These are phyloP conservation scores for Cremastinae sp. DNA, from an alignment of 2,888 invertebrate species.

Conservation along the genomic window DNA sequence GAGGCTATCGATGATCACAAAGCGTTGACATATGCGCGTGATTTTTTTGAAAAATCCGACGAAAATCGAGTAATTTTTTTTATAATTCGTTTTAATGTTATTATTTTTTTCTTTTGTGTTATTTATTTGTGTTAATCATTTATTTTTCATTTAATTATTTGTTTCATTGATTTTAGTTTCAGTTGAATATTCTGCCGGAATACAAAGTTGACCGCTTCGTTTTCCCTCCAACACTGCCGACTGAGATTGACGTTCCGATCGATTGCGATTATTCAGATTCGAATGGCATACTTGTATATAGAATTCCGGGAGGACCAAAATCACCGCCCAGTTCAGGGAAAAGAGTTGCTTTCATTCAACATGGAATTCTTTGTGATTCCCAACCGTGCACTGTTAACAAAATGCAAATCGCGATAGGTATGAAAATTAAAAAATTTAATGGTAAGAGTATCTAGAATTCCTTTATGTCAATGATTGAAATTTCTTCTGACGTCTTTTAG, in stretches of 20 bases:
- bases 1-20: neutral
- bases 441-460: neutral
- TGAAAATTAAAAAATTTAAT: conserved; percentile 4
- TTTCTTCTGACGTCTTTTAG: conserved; percentile 60
- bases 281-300: conserved; percentile 66
- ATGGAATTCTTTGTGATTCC: conserved; percentile 70
- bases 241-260: conserved; percentile 53
- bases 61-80: conserved; percentile 61
- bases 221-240: conserved; percentile 64
- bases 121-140: neutral
- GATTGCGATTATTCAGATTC: conserved; percentile 32
- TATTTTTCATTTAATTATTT: neutral
- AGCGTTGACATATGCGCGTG: conserved; percentile 43
- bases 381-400: conserved; percentile 70
- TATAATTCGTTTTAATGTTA: neutral
- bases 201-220: conserved; percentile 70
- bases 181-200: conserved; percentile 69
- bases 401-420: conserved; percentile 71
- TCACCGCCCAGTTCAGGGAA: conserved; percentile 67
- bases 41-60: conserved; percentile 63
- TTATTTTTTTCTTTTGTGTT: neutral
- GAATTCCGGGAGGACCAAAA: conserved; percentile 70
- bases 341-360: conserved; percentile 69
- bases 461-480: conserved; percentile 3
- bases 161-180: conserved; percentile 60